These are phyloP conservation scores for Sceloporus tristichus DNA, from an alignment of 2,113 vertebrate species.

Conservation along the genomic window DNA sequence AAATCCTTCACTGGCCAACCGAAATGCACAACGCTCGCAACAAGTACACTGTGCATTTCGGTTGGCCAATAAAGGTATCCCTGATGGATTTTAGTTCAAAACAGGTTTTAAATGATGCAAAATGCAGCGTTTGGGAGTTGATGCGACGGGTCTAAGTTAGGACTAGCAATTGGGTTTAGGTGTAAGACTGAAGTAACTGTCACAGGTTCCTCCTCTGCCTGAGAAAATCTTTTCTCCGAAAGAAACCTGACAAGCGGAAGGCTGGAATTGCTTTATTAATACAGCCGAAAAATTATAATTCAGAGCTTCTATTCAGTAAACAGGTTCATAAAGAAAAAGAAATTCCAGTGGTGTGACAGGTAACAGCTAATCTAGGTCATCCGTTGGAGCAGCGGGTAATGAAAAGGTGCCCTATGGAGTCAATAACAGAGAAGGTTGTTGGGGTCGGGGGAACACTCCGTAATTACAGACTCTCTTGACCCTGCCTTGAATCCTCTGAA, in stretches of 20 bases:
- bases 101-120: too few relatives aligned
- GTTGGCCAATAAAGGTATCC: too few relatives aligned
- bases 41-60: too few relatives aligned
- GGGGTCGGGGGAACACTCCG: conserved; percentile 70
- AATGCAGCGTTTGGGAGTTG: too few relatives aligned
- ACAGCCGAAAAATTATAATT: conserved; percentile 37
- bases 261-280: not conserved
- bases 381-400: conserved; percentile 66
- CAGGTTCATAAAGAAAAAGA: conserved; percentile 62
- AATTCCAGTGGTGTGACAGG: conserved; percentile 71
- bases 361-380: conserved; percentile 78
- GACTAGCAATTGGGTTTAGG: too few relatives aligned
- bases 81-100: too few relatives aligned
- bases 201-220: not conserved
- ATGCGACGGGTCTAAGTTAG: too few relatives aligned
- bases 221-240: conserved; percentile 31
- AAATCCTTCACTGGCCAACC: too few relatives aligned
- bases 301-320: conserved; percentile 66
- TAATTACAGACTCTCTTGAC: conserved; percentile 84
- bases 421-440: conserved; percentile 76
- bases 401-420: conserved; percentile 73
- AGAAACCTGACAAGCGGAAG: conserved; percentile 30
- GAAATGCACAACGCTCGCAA: too few relatives aligned
- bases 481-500: conserved; percentile 69
- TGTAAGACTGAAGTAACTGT: not conserved